A percentile compares a stretch with the other conserved stretches of the same genome.
phyloP scores from a whole-genome alignment of 1,140 invertebrate genomes.

The Halesus radiatus region DNA sequence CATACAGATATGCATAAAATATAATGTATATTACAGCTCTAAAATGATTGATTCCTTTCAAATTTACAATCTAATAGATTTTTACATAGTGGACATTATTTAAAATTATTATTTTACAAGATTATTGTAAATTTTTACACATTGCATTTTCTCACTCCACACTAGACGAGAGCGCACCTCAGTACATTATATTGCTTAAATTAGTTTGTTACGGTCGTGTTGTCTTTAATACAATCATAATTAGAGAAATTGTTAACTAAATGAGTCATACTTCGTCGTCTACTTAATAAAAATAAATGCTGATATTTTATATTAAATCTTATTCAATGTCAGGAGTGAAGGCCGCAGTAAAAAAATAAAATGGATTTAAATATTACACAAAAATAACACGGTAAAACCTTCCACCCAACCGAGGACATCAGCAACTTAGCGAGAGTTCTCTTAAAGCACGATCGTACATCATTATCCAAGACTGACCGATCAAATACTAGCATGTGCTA shows the following conservation, averaged over 20 bases:
- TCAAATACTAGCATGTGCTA: neutral
- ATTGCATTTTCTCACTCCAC: constrained; percentile 4
- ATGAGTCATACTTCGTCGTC: neutral
- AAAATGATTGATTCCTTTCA: constrained; percentile 45
- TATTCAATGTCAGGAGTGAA: constrained; percentile 15
- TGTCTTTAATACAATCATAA: constrained; percentile 25
- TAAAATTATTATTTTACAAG: constrained; percentile 40
- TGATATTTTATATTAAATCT: constrained; percentile 18
- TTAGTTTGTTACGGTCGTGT: neutral
- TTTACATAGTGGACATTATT: constrained; percentile 44
- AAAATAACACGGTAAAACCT: constrained; percentile 41
- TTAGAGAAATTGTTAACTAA: constrained; percentile 22
- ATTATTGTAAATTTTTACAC: constrained; percentile 21
- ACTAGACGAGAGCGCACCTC: neutral
- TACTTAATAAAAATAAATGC: constrained; percentile 49
- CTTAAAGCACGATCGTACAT: neutral
- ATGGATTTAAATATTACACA: constrained; percentile 43
- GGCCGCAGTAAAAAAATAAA: constrained; percentile 52
- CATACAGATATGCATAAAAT: constrained; percentile 56
- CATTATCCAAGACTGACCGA: neutral
- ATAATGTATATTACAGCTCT: constrained; percentile 55
- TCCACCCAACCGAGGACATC: neutral
- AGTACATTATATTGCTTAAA: neutral
- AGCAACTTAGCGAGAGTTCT: neutral
- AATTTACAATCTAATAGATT: constrained; percentile 30